Conservation (phyloP, 2,888 invertebrate genomes). For the Caenorhabditis afra region DNA sequence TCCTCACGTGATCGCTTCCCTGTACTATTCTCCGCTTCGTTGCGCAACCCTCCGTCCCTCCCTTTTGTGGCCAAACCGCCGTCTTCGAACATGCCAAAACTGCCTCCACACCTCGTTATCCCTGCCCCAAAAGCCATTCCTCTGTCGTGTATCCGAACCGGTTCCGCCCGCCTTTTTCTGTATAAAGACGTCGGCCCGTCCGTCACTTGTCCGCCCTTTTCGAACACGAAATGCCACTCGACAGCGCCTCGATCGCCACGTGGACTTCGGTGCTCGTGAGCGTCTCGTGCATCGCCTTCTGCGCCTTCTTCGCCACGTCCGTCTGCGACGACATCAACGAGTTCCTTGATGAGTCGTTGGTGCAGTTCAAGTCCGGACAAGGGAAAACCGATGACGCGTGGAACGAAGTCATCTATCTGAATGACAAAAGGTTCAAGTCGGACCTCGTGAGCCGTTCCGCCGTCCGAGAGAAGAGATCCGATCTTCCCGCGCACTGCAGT, state of each 20-base stretch:
- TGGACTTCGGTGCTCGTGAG: constrained; percentile 57
- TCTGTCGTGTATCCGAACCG: constrained; percentile 16
- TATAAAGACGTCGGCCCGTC: constrained; percentile 8
- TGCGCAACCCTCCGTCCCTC: constrained; percentile 30
- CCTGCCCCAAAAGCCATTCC: constrained; percentile 26
- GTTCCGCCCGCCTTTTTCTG: constrained; percentile 20
- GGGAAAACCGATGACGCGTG: constrained; percentile 63
- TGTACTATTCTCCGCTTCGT: constrained; percentile 3
- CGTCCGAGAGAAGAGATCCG: constrained; percentile 38
- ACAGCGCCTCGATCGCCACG: constrained; percentile 61
- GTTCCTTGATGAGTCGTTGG: constrained; percentile 59
- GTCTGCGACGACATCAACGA: constrained; percentile 64
- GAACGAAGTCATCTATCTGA: constrained; percentile 56
- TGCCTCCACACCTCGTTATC: constrained; percentile 54
- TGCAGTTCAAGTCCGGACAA: constrained; percentile 53
- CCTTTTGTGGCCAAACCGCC: constrained; percentile 10
- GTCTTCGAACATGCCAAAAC: constrained; percentile 53
- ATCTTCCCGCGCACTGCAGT: constrained; percentile 62
- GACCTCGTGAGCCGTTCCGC: constrained; percentile 17
- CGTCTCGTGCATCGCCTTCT: constrained; percentile 54
- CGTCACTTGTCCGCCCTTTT: constrained; percentile 4
- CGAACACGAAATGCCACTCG: constrained; percentile 32
- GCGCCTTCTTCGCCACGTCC: constrained; percentile 52
- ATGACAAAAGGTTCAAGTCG: constrained; percentile 31
- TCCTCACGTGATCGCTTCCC: background rate